These are phyloP conservation scores for Isurus oxyrinchus DNA, from an alignment of 2,113 vertebrate genomes.

Conservation along the genomic window DNA sequence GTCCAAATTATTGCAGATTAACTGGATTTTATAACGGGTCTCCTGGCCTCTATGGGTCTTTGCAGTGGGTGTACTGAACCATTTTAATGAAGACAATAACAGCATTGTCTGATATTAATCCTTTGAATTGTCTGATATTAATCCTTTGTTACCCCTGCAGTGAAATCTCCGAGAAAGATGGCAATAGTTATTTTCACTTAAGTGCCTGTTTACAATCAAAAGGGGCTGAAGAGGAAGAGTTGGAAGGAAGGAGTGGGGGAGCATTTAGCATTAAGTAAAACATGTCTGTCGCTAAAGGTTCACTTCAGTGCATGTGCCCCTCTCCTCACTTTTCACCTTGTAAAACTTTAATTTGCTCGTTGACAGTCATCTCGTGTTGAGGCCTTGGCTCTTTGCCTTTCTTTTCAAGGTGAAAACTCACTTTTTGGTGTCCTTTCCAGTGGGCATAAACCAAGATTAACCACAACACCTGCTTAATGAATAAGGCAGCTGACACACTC, in stretches of 20 bases:
- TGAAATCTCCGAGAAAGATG: not conserved
- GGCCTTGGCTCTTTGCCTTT: not conserved
- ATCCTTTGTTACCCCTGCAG: not conserved
- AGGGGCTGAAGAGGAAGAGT: too few relatives aligned
- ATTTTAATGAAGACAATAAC: not conserved
- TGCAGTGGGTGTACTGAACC: not conserved
- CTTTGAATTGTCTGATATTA: not conserved
- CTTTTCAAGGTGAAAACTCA: not conserved
- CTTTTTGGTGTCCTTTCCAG: not conserved
- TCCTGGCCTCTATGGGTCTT: not conserved
- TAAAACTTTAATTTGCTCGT: not conserved
- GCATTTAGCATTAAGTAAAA: too few relatives aligned
- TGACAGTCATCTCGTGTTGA: not conserved
- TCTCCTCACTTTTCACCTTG: not conserved
- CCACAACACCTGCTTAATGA: not conserved
- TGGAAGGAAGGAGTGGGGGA: too few relatives aligned
- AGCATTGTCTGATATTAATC: not conserved
- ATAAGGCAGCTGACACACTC: not conserved
- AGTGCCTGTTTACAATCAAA: not conserved
- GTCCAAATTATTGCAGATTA: not conserved
- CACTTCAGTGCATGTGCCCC: too few relatives aligned
- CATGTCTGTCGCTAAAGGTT: too few relatives aligned
- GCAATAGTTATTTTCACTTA: not conserved
- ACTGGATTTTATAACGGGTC: not conserved
- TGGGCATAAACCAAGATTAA: not conserved